A percentile compares a stretch with the other conserved stretches of the same genome.
Conservation (phyloP, 1,140 invertebrate species). For the Cherax destructor region DNA sequence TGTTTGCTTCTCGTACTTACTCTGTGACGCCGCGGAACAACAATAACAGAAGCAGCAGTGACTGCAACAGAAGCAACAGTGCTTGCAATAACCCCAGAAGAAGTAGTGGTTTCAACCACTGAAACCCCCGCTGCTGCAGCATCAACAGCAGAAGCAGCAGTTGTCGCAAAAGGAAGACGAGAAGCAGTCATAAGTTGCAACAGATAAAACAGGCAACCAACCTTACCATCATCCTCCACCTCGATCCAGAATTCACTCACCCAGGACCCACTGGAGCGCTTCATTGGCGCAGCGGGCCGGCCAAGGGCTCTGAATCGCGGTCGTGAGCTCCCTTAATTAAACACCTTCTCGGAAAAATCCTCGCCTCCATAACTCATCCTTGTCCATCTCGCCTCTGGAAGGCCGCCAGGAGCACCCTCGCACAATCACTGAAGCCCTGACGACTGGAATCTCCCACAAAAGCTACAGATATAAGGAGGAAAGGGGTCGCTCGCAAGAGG, state of each 20-base stretch:
- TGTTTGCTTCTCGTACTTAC: too few relatives aligned
- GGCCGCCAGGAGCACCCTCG: not conserved
- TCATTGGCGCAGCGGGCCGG: not conserved
- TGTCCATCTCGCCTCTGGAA: not conserved
- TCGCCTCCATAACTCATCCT: not conserved
- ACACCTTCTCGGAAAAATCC: not conserved
- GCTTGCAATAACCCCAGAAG: not conserved
- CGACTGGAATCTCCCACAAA: not conserved
- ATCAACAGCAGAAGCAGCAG: not conserved
- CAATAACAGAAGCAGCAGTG: not conserved
- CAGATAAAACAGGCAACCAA: not conserved
- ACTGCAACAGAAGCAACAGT: not conserved
- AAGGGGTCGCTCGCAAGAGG: too few relatives aligned
- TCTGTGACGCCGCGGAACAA: too few relatives aligned
- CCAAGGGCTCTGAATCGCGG: not conserved
- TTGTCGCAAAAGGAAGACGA: not conserved
- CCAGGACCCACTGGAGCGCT: not conserved
- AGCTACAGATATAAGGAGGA: not conserved
- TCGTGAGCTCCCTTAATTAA: constrained; percentile 16
- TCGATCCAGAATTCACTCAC: not conserved
- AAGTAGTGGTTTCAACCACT: not conserved
- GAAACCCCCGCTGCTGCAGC: not conserved
- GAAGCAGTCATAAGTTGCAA: not conserved
- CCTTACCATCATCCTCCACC: too few relatives aligned
- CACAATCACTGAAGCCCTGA: not conserved